Base-by-base conservation (phyloP, 1,140 invertebrate genomes). In the Sesamia nonagrioides region DNA sequence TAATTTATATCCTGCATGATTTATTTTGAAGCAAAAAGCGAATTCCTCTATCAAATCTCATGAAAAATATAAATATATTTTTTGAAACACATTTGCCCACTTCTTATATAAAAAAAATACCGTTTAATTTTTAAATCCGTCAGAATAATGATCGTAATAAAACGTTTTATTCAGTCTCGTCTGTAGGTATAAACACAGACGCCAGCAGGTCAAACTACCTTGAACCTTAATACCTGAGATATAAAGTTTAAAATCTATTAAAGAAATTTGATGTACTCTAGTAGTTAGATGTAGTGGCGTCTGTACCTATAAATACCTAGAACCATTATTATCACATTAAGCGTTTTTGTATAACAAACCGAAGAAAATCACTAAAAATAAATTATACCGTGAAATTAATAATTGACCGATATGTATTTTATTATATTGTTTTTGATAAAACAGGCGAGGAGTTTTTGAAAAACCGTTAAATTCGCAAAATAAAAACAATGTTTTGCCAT, bases 321-420 rank as follows among this genome's bases (percentile, higher is more conserved):
- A 17, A 27, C 54, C 21, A 27, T 56, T 56, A 56, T 27, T 27
- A 56, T 27, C 21, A 56, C 21, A 56, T 56, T 56, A 42, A 37
- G 11, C 0, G 5, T 42, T 63, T 63, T 63, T 63, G 40, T 63
- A 37, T n/a, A 61, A 3, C 37, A 63, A 63, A 63, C 6, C 8
- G 9, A 13, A 27, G 3, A 18, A 42, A 63, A 63, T 18, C 17
- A 35, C 3, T 17, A 63, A 42, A 63, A 42, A 63, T 11, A 42
- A 18, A 27, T 11, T 27, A 27, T 42, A 63, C 35, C 42, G 60
- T 63, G 60, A 63, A 63, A 63, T 63, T 21, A 35, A 63, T 63
- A 63, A 63, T 63, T 11, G 60, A 3, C 42, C n/a, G 35, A 18
- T 8, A 42, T 63, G 17, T 21, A 42, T 63, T 63, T 63, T 63